Conservation (phyloP, 2,888 invertebrate species). For the Diploptera punctata region DNA sequence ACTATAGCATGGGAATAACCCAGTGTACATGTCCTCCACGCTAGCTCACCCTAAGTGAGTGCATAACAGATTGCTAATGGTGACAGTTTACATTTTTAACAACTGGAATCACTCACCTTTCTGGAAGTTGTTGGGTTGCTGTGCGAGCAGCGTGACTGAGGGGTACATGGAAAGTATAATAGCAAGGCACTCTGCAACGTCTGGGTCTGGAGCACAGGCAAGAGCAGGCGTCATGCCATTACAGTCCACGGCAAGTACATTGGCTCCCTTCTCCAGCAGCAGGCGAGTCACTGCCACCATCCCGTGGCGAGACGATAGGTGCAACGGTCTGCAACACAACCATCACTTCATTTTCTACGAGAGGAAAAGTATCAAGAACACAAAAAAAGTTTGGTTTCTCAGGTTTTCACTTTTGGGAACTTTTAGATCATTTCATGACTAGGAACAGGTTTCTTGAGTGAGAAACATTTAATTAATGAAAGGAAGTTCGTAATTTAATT, state of each 20-base stretch:
- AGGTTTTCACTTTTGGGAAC: too few relatives aligned
- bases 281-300: conserved; percentile 64
- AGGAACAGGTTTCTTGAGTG: too few relatives aligned
- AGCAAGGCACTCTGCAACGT: conserved; percentile 67
- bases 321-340: conserved; percentile 59
- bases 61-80: too few relatives aligned
- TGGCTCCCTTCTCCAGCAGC: conserved; percentile 64
- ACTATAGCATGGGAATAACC: too few relatives aligned
- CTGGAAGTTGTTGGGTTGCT: conserved; percentile 25
- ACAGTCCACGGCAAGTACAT: conserved; percentile 62
- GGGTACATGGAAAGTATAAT: conserved; percentile 56
- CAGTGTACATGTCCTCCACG: too few relatives aligned
- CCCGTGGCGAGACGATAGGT: conserved; percentile 67
- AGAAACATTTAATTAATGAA: too few relatives aligned
- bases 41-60: too few relatives aligned
- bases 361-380: too few relatives aligned
- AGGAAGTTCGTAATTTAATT: too few relatives aligned
- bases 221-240: conserved; percentile 68
- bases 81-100: too few relatives aligned
- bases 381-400: too few relatives aligned
- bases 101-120: conserved; percentile 17
- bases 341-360: background rate
- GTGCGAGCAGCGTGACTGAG: conserved; percentile 14
- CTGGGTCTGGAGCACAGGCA: conserved; percentile 65
- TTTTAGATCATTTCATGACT: too few relatives aligned